phyloP scores from a whole-genome alignment of 1,140 invertebrate species.

The Zophobas morio region DNA sequence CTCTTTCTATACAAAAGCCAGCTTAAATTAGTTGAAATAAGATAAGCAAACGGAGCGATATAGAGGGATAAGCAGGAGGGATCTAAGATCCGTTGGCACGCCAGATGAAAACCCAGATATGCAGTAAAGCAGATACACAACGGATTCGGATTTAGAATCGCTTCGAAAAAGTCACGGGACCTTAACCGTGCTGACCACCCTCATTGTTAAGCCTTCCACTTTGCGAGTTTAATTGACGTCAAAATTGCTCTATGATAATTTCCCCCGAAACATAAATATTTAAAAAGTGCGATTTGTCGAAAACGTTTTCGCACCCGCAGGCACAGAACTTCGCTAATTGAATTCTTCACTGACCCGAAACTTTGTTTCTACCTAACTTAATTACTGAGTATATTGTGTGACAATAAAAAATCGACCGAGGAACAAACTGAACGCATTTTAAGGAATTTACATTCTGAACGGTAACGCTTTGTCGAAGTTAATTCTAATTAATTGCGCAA shows the following conservation, averaged over 20 bases:
- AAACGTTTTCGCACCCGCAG: constrained; percentile 21
- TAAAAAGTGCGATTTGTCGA: constrained; percentile 20
- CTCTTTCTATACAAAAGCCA: constrained; percentile 38
- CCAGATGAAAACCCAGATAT: constrained; percentile 43
- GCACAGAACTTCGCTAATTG: constrained; percentile 13
- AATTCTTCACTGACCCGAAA: constrained; percentile 29
- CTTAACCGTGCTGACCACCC: constrained; percentile 30
- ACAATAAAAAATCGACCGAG: constrained; percentile 17
- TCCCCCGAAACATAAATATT: constrained; percentile 15
- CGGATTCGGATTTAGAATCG: constrained; percentile 25
- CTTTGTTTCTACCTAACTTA: constrained; percentile 24
- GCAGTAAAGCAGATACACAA: constrained; percentile 45
- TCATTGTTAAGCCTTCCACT: constrained; percentile 35
- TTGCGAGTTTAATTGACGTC: constrained; percentile 36
- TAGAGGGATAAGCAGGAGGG: constrained; percentile 38
- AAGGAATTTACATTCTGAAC: constrained; percentile 13
- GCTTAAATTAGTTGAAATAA: constrained; percentile 48
- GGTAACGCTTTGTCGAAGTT: constrained; percentile 7
- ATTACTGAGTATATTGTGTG: constrained; percentile 23
- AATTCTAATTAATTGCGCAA: constrained; percentile 34
- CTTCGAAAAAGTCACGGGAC: constrained; percentile 37
- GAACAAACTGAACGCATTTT: neutral
- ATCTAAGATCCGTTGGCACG: constrained; percentile 34
- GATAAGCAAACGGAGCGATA: constrained; percentile 45
- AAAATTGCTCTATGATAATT: constrained; percentile 26